phyloP scores from a whole-genome alignment of 37 sponge, comb jelly and placozoan genomes.

The Mnemiopsis leidyi region DNA sequence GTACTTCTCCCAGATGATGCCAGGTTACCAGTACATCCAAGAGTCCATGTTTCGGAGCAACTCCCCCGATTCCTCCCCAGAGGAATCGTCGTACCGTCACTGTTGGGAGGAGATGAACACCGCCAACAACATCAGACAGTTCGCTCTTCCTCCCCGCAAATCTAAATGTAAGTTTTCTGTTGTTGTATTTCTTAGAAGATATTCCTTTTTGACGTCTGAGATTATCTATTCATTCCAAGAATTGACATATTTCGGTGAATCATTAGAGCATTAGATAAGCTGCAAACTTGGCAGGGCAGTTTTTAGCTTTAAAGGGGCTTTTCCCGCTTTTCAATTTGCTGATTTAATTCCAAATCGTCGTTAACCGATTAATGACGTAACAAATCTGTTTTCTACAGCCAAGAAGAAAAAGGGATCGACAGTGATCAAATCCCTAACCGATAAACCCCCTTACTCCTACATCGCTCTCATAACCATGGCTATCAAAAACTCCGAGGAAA shows the following conservation, averaged over 20 bases:
- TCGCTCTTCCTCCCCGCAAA: not conserved
- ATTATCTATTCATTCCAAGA: too few species aligned
- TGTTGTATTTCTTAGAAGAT: too few species aligned
- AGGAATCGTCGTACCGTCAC: not conserved
- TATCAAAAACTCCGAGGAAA: conserved; percentile 71
- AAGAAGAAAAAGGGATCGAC: conserved; percentile 20
- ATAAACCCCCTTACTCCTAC: conserved; percentile 92
- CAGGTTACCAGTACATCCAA: not conserved
- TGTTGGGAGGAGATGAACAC: not conserved
- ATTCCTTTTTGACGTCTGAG: too few species aligned
- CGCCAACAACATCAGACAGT: not conserved
- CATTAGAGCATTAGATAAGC: too few species aligned
- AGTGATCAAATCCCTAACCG: not conserved
- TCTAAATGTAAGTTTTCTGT: not conserved
- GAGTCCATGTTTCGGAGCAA: not conserved
- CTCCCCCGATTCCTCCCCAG: not conserved
- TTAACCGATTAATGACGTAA: too few species aligned
- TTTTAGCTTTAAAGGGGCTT: too few species aligned
- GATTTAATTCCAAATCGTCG: too few species aligned
- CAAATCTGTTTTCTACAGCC: not conserved
- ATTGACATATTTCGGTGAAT: too few species aligned
- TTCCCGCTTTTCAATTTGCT: too few species aligned
- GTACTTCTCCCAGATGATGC: not conserved
- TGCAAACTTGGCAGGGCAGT: too few species aligned
- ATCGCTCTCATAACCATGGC: conserved; percentile 94